phyloP scores from a whole-genome alignment of 1,140 invertebrate genomes.

The Apis cerana region DNA sequence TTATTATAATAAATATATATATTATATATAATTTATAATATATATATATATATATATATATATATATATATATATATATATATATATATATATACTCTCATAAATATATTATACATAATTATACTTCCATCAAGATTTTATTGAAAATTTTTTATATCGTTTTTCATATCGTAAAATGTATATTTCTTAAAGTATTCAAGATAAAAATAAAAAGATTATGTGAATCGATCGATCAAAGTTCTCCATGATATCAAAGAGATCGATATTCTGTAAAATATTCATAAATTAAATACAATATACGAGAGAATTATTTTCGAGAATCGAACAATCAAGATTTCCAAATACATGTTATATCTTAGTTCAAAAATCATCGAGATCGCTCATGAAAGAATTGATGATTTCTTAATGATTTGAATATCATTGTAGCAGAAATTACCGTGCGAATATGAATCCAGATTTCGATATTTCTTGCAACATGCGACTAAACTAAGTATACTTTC shows the following conservation, averaged over 20 bases:
- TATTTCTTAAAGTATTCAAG: neutral
- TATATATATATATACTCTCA: no score
- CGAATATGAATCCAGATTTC: neutral
- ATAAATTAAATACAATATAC: neutral
- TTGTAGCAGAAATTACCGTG: slow-evolving; percentile 11
- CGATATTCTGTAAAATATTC: neutral
- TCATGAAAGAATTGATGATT: neutral
- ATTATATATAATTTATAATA: no score
- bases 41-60: no score
- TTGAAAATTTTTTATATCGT: neutral
- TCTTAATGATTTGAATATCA: slow-evolving; percentile 14
- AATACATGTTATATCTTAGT: slow-evolving; percentile 1
- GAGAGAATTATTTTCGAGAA: slow-evolving; percentile 15
- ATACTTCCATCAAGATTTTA: no score
- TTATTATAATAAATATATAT: no score
- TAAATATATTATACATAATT: no score
- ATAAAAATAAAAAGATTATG: neutral
- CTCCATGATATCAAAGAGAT: neutral
- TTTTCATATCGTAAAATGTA: no score
- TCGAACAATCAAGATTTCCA: neutral
- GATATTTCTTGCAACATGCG: neutral
- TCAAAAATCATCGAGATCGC: slow-evolving; percentile 2
- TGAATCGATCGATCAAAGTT: neutral
- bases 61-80: no score
- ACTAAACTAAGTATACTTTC: neutral